These are phyloP conservation scores for Cryptoleucopteryx plumbea DNA, from an alignment of 2,113 vertebrate genomes.

Conservation along the genomic window DNA sequence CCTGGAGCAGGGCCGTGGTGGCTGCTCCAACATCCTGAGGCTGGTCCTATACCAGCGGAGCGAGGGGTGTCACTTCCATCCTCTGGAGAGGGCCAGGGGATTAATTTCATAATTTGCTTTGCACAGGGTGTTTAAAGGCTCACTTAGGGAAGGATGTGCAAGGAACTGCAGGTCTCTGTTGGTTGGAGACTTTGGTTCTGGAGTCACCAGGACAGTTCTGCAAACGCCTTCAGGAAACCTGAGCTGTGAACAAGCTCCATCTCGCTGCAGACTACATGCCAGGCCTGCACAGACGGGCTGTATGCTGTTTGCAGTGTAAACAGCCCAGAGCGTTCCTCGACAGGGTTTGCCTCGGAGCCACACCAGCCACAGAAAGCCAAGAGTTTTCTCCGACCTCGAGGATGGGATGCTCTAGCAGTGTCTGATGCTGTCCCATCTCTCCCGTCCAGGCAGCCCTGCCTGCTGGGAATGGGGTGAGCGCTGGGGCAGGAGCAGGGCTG, in stretches of 20 bases:
- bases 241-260: not conserved
- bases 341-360: not conserved
- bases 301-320: fast-evolving
- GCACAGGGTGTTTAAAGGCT: not conserved
- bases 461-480: fast-evolving
- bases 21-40: fast-evolving
- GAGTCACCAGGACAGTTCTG: not conserved
- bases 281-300: not conserved
- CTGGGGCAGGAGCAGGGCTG: too few relatives aligned
- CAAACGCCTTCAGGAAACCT: not conserved
- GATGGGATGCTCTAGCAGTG: not conserved
- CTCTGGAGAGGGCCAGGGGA: not conserved
- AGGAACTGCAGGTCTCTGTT: not conserved
- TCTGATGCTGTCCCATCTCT: too few relatives aligned
- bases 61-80: fast-evolving
- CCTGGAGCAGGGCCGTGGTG: not conserved
- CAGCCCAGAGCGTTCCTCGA: not conserved
- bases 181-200: not conserved
- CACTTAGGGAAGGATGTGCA: not conserved
- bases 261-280: fast-evolving
- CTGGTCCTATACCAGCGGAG: not conserved
- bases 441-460: not conserved
- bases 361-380: not conserved
- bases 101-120: not conserved
- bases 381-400: not conserved